Conservation (phyloP, 92 coral and sea anemone genomes). For the Porites divaricata region DNA sequence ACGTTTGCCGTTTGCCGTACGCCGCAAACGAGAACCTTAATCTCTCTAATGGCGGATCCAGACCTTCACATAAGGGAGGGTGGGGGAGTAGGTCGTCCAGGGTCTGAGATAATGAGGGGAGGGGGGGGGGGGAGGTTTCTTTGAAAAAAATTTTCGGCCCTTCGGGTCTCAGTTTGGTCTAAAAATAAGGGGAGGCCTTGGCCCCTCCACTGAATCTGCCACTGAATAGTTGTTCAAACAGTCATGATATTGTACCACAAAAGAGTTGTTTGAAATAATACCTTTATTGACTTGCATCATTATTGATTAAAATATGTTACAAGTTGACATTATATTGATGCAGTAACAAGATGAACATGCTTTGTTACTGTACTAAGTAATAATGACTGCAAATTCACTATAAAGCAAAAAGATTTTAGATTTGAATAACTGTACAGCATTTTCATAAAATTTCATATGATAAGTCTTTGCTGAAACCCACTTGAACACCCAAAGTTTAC, state of each 20-base stretch:
- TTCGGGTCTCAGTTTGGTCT: no score
- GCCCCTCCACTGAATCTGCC: no score
- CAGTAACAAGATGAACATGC: not conserved
- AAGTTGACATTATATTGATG: not conserved
- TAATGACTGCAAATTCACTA: not conserved
- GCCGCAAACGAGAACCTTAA: no score
- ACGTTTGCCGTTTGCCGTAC: no score
- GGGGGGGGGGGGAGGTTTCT: no score
- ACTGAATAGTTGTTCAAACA: not conserved
- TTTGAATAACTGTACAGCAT: slow-evolving; percentile 22
- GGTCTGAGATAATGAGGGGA: no score
- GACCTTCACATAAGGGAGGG: no score
- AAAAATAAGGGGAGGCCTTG: no score
- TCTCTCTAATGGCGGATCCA: no score
- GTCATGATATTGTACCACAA: not conserved
- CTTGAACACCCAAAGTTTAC: not conserved
- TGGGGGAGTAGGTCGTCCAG: no score
- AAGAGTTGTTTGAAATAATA: no score
- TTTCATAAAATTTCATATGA: not conserved
- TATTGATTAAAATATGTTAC: not conserved
- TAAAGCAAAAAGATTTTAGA: slow-evolving; percentile 9
- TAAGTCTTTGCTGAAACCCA: not conserved
- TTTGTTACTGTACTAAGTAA: not conserved
- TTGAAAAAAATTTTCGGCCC: no score
- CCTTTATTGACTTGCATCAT: not conserved